Base-by-base conservation (phyloP, 1,140 invertebrate species). In the Brachionus plicatilis region DNA sequence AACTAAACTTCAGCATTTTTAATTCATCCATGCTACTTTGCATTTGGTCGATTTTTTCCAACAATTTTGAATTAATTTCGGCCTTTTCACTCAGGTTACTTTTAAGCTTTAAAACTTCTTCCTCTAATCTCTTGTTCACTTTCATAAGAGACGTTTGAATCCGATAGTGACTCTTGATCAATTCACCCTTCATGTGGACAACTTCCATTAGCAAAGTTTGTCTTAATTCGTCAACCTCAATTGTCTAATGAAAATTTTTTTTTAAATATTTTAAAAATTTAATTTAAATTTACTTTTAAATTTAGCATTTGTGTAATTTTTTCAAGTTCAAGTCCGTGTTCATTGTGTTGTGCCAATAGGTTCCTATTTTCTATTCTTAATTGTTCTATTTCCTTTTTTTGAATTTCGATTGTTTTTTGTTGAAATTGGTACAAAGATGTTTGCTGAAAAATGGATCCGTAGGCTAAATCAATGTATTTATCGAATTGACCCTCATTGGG, bases 181-280 rank as follows among this genome's bases (percentile, higher is more conserved):
- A 41, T 65, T 82, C 79, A n/a, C 37, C 50, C 9, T 82, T 82
- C 79, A 82, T 65, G 41, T 82, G 41, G 17, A 82, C 53, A 37
- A 82, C 79, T 60, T 82, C 53, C 79, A 82, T 82, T 68, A 65
- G 53, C 27, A 82, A 56, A 33, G 79, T 82, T 68, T 82, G 79
- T 41, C 53, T 82, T 6, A 82, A 17, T 17, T 82, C 79, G 3
- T 82, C 79, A 14, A 82, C 79, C 33, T 82, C 79, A 14, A 3
- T 60, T 24, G 17, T 27, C 45, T n/a, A n/a, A n/a, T n/a, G n/a
- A n/a, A n/a, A n/a, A n/a, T n/a, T n/a, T n/a, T n/a, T n/a, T 20
- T 2, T 20, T 0, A 72, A 68, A 6, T 33, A 68, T 24, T 29
- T 68, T 68, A 29, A 72, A 72, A 43, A 72, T 17, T 17, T n/a